Base-by-base conservation (phyloP, 2,888 invertebrate species). In the Rhyacophila evoluta region DNA sequence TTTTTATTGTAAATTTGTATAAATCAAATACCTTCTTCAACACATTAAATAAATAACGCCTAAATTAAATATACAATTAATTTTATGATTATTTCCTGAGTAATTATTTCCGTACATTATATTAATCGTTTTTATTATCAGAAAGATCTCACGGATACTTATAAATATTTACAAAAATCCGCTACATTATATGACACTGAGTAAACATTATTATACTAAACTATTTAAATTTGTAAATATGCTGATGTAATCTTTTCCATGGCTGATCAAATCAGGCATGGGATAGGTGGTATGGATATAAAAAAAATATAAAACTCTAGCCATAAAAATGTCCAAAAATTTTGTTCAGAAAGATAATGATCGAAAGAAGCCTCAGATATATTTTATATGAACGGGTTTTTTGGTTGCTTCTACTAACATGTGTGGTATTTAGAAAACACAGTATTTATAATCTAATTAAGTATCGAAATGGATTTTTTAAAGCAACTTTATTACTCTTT, bases 391-490 rank as follows among this genome's bases (percentile, higher is more conserved):
- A 15, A 41, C 41, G 15, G 41, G 55, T 55, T 55, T 55, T 55
- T 1, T 55, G 5, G 15, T 55, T 55, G 25, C 8, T 12, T 55
- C 3, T 55, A 55, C 4, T 29, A 29, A 29, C 15, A 15, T 28
- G n/a, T 39, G 55, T 12, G 29, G 73, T 55, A 73, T 55, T 73
- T 55, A 55, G 19, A 73, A 33, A 6, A n/a, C n/a, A n/a, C n/a
- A n/a, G n/a, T n/a, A n/a, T n/a, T n/a, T n/a, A n/a, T n/a, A n/a
- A n/a, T n/a, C n/a, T n/a, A n/a, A n/a, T n/a, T n/a, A n/a, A n/a
- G n/a, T n/a, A n/a, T n/a, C n/a, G n/a, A n/a, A n/a, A n/a, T n/a
- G n/a, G n/a, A n/a, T n/a, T n/a, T n/a, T n/a, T n/a, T n/a, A n/a
- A n/a, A n/a, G n/a, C n/a, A n/a, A n/a, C n/a, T n/a, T n/a, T n/a